Evolutionary conservation across 1,140 invertebrate species (phyloP).

Genomic region (Lasioglossum albipes): DNA sequence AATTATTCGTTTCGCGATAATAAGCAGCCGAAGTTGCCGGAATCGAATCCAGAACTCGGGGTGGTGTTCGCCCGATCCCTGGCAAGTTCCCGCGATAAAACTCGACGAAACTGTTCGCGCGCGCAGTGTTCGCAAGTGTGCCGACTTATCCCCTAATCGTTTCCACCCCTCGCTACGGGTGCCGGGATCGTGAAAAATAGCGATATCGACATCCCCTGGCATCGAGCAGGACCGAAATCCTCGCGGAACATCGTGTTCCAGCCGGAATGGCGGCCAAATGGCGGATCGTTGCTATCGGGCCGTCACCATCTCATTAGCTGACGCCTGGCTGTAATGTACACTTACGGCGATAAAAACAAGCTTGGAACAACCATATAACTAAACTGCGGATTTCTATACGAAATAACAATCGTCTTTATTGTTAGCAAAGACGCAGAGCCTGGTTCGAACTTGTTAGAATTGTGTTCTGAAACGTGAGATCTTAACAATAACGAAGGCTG

Average conservation of each 20-base stretch:
- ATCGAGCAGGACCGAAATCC: neutral
- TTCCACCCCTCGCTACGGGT: neutral
- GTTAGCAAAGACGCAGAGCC: no score
- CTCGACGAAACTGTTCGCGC: conserved; percentile 17
- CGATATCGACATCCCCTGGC: neutral
- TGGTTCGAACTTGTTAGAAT: no score
- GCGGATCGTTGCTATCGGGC: conserved; percentile 39
- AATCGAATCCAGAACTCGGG: conserved; percentile 35
- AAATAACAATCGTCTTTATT: no score
- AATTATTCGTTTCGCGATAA: conserved; percentile 11
- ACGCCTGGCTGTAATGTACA: neutral
- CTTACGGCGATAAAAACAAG: no score
- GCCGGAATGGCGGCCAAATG: neutral
- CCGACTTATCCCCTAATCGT: conserved; percentile 15
- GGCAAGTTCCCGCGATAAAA: conserved; percentile 36
- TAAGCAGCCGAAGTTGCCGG: neutral
- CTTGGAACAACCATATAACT: no score
- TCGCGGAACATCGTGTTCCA: neutral
- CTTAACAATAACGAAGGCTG: no score
- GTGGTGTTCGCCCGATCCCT: no score
- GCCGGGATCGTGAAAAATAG: neutral
- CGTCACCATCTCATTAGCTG: conserved; percentile 36
- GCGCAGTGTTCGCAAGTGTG: neutral
- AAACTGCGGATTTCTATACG: no score
- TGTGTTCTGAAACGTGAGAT: no score